Base-by-base conservation (phyloP, 2,113 vertebrate species). In the Romanogobio albipinnatus region DNA sequence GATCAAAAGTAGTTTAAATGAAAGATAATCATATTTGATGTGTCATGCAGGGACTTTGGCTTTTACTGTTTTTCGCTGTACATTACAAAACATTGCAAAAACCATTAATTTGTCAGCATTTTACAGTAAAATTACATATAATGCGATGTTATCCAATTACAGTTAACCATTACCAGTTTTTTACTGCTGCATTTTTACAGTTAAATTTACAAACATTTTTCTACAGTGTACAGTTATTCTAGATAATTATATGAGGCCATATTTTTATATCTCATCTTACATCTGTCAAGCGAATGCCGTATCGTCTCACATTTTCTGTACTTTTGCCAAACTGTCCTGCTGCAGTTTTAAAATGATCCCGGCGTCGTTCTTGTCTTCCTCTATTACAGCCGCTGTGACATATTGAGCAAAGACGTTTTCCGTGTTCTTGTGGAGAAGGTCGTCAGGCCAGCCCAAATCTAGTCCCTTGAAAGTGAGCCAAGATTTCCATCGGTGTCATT, bases 391-490 rank as follows among this genome's bases (percentile, higher is more conserved):
- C 87, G 82, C 89, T 87, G 88, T 90, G 90, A 92, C 90, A 91
- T 92, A 92, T 91, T 91, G 92, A 92, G 89, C 86, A 76, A 90
- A 90, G 93, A 93, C 93, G 91, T 92, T 93, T 83, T 92, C 89
- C 88, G 87, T 93, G 91, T 90, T 91, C 90, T 90, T 87, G 77
- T 39, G 68, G 89, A 91, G 93, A 94, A 93, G 92, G 93, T 94
- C 93, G 89, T 87, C 89, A 88, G 92, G 88, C 91, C 91, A 92
- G 91, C 86, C 91, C 92, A 89, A 93, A 93, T 92, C 91, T 89
- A 89, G 93, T 91, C 85, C 91, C 91, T 91, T 94, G 92, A 93
- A 94, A 94, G 82, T 9, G 87, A 90, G 93, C 94, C 94, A 94
- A 94, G 92, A 93, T 92, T 92, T 93, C 88, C 91, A 91, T 89